A percentile compares a stretch with the other conserved stretches of the same genome.
Evolutionary conservation across 1,140 invertebrate genomes (phyloP).

Genomic region (Liolophura sinensis): DNA sequence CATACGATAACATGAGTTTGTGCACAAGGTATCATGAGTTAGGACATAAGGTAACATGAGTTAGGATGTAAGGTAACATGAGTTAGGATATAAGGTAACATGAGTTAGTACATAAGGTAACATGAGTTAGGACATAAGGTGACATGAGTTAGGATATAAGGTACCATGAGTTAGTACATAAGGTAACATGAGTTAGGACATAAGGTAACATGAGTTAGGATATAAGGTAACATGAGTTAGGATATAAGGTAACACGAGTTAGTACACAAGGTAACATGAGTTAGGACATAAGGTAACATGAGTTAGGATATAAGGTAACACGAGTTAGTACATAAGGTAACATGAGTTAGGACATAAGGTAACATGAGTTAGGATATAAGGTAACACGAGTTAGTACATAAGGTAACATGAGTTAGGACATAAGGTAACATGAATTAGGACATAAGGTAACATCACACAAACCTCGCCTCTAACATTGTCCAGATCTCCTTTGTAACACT

Average conservation of each 20-base stretch:
- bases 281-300: constrained; percentile 55
- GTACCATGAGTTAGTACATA: background rate
- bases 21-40: constrained; percentile 53
- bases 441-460: background rate
- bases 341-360: background rate
- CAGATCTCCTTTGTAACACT: no score
- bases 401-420: background rate
- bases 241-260: background rate
- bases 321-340: no score
- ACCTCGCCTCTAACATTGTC: no score
- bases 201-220: constrained; percentile 55
- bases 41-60: constrained; percentile 57
- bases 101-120: constrained; percentile 62
- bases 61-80: constrained; percentile 2
- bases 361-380: constrained; percentile 53
- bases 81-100: background rate
- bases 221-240: constrained; percentile 46
- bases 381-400: constrained; percentile 28
- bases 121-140: constrained; percentile 56
- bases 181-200: constrained; percentile 32
- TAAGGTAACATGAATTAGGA: background rate
- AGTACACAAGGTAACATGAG: background rate
- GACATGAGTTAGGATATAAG: background rate
- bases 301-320: constrained; percentile 56
- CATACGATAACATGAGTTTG: background rate